Conservation (phyloP, 2,888 invertebrate species). For the Cryptocephalus moraei region DNA sequence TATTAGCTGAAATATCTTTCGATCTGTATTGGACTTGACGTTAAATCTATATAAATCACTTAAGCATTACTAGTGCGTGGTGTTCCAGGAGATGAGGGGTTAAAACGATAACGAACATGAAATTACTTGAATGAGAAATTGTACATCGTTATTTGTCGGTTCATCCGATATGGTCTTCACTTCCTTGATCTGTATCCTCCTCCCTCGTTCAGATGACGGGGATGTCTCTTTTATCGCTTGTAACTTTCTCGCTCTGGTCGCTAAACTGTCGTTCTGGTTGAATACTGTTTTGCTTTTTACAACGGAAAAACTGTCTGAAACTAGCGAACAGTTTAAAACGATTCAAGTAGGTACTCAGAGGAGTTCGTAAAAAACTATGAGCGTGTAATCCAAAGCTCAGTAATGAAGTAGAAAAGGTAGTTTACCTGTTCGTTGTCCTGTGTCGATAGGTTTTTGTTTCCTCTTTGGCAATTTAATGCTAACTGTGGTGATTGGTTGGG, state of each 20-base stretch:
- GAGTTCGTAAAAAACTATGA: too few relatives aligned
- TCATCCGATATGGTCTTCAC: slow-evolving; percentile 34
- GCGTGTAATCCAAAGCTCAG: neutral
- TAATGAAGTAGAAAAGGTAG: neutral
- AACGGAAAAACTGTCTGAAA: slow-evolving; percentile 30
- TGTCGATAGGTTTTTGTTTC: slow-evolving; percentile 51
- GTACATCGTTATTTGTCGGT: slow-evolving; percentile 46
- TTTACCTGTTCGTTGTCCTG: slow-evolving; percentile 39
- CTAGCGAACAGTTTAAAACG: slow-evolving; percentile 12
- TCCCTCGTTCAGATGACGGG: slow-evolving; percentile 12
- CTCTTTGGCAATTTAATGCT: slow-evolving; percentile 59
- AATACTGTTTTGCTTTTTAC: slow-evolving; percentile 39
- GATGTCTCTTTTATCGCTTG: slow-evolving; percentile 37
- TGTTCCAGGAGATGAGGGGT: slow-evolving; percentile 3
- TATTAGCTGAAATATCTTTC: too few relatives aligned
- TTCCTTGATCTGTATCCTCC: slow-evolving; percentile 35
- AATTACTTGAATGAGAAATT: slow-evolving; percentile 51
- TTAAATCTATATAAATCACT: too few relatives aligned
- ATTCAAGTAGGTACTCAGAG: too few relatives aligned
- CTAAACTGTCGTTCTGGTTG: slow-evolving; percentile 57
- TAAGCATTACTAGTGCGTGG: too few relatives aligned
- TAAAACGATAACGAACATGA: slow-evolving; percentile 22
- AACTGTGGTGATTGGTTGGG: slow-evolving; percentile 53
- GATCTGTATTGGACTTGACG: too few relatives aligned
- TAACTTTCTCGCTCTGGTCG: slow-evolving; percentile 60